phyloP scores from a whole-genome alignment of 2,113 vertebrate species.

The Sinocyclocheilus maitianheensis region DNA sequence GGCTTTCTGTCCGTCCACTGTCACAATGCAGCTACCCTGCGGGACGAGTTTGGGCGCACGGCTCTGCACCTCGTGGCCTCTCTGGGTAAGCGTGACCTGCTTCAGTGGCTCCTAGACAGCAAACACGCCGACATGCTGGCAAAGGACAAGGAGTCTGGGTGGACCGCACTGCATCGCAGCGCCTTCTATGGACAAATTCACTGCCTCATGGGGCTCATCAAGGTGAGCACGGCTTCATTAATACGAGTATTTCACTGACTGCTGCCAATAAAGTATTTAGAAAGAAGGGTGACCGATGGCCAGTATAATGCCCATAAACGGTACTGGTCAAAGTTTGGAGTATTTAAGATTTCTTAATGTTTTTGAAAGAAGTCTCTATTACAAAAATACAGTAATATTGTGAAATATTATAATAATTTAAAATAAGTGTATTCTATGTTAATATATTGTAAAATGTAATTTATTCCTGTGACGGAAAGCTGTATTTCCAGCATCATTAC shows the following conservation, averaged over 20 bases:
- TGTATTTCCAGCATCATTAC: too few species aligned
- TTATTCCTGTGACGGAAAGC: too few species aligned
- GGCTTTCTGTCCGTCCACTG: constrained; percentile 87
- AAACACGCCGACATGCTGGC: constrained; percentile 84
- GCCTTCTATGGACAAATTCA: constrained; percentile 96
- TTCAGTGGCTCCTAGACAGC: constrained; percentile 89
- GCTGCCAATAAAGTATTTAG: background rate
- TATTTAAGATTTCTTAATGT: too few species aligned
- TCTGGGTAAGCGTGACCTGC: constrained; percentile 85
- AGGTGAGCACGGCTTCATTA: constrained; percentile 72
- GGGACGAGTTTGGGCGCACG: constrained; percentile 87
- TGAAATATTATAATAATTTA: too few species aligned
- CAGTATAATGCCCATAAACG: too few species aligned
- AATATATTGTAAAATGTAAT: too few species aligned
- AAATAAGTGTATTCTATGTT: too few species aligned
- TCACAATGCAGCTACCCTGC: constrained; percentile 87
- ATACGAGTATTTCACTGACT: background rate
- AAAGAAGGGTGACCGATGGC: background rate
- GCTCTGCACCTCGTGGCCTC: constrained; percentile 90
- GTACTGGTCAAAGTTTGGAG: too few species aligned
- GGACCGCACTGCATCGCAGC: constrained; percentile 95
- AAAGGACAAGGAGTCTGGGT: constrained; percentile 94
- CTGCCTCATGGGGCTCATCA: constrained; percentile 87
- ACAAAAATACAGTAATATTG: too few species aligned
- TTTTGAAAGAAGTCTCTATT: too few species aligned